phyloP scores from a whole-genome alignment of 2,113 vertebrate species.

The Lophius piscatorius region DNA sequence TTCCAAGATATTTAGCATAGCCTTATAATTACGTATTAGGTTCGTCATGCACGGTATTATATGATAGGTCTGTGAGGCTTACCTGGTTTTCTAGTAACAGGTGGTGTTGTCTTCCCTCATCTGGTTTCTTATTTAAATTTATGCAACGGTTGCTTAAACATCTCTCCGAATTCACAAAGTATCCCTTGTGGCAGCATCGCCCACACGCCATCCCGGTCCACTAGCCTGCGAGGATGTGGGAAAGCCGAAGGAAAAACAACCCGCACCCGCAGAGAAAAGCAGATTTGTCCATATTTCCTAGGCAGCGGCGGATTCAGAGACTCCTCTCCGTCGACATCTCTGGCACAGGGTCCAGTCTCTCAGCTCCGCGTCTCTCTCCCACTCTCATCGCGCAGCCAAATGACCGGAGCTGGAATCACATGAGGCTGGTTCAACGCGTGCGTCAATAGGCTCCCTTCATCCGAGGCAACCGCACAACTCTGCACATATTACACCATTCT shows the following conservation, averaged over 20 bases:
- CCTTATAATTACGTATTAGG: constrained; percentile 34
- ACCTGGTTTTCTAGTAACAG: constrained; percentile 81
- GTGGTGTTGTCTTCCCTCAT: constrained; percentile 71
- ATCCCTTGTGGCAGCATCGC: constrained; percentile 77
- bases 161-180: constrained; percentile 72
- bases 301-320: constrained; percentile 51
- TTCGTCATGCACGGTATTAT: constrained; percentile 13
- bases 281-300: constrained; percentile 65
- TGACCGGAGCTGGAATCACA: constrained; percentile 71
- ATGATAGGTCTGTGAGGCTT: constrained; percentile 46
- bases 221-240: constrained; percentile 55
- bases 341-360: constrained; percentile 59
- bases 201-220: constrained; percentile 75
- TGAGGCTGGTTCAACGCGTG: constrained; percentile 56
- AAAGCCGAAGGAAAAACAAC: constrained; percentile 24
- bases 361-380: constrained; percentile 47
- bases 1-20: constrained; percentile 23
- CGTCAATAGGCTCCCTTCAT: constrained; percentile 60
- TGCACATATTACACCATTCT: constrained; percentile 32
- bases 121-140: constrained; percentile 52
- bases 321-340: constrained; percentile 69
- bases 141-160: constrained; percentile 68
- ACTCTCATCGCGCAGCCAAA: constrained; percentile 68
- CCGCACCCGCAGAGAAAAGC: constrained; percentile 41
- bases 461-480: constrained; percentile 55